Evolutionary conservation across 35 echinoderm and acorn worm species (phyloP), one percentile per base, ranked within the genome.

Genomic region (Hemicentrotus pulcherrimus): DNA sequence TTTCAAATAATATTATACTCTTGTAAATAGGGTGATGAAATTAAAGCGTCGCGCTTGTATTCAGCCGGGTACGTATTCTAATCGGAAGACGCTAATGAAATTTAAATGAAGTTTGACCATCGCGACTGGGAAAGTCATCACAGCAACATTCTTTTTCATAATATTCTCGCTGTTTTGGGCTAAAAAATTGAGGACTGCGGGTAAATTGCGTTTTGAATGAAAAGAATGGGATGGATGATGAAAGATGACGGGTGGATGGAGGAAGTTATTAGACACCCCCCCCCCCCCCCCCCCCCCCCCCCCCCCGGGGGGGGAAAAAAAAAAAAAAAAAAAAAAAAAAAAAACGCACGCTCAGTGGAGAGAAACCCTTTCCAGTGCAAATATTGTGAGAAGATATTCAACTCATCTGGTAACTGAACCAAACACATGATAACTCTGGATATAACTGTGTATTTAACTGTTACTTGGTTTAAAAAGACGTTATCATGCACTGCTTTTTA

Each of bases 31-130:
- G 65, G 6, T 8, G 65, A 78, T 28, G 65, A 78, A 78, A 78
- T 78, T 78, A 78, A 28, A 78, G 22, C 65, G 65, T 78, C 24
- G n/a, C 65, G 65, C 65, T 78, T 78, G 22, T 78, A 5, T 70
- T n/a, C 4, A 78, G 19, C 65, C n/a, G 4, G 7, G 4, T 78
- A 28, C 28, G 65, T 22, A n/a, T 78, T 78, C n/a, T 78, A 78
- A 78, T 78, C 65, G 65, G 65, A 78, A 22, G 65, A 78, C 65
- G 22, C 24, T 78, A 78, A 78, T 78, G 65, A 78, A 78, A 78
- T 78, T 78, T 78, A 78, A 78, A 78, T 78, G 65, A 78, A 78
- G 65, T 78, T n/a, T 78, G 65, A 78, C 65, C 65, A 78, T 3
- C 19, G 19, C 65, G 19, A 78, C 65, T 28, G 65, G 65, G 4